Conservation (phyloP, 2,888 invertebrate species). For the Drosophila austrosaltans region DNA sequence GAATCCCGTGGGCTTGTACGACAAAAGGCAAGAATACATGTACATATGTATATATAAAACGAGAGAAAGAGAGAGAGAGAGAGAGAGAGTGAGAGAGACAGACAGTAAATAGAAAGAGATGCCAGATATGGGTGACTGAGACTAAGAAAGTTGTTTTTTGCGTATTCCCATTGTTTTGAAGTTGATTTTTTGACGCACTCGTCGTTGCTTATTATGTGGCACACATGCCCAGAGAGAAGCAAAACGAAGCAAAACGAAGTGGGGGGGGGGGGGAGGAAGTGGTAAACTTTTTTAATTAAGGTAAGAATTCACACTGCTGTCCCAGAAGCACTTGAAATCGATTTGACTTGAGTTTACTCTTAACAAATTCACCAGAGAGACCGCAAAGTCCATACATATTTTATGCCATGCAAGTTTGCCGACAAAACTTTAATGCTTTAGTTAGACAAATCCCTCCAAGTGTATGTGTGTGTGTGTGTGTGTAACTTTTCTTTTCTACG, state of each 20-base stretch:
- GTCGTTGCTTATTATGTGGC: conserved; percentile 62
- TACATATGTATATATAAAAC: no score
- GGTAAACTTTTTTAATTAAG: conserved; percentile 75
- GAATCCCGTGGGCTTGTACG: conserved; percentile 52
- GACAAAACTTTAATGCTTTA: conserved; percentile 16
- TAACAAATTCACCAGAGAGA: conserved; percentile 1
- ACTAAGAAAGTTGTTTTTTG: conserved; percentile 36
- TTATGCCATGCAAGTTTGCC: conserved; percentile 12
- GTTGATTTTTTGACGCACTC: conserved; percentile 63
- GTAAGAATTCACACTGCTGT: conserved; percentile 61
- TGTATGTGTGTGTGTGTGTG: background rate
- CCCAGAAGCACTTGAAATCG: conserved; percentile 26
- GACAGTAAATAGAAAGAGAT: background rate
- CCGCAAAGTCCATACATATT: conserved; percentile 11
- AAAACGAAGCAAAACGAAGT: background rate
- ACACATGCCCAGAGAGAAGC: conserved; percentile 28
- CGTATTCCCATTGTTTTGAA: conserved; percentile 61
- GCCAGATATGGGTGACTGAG: background rate
- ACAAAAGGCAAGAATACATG: conserved; percentile 3
- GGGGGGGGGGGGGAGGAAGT: conserved; percentile 27
- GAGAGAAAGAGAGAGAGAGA: background rate
- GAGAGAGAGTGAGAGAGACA: background rate
- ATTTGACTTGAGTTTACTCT: conserved; percentile 15
- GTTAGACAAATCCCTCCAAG: conserved; percentile 4
- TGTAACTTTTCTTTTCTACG: background rate